These are phyloP conservation scores for Leptinotarsa texana DNA, from an alignment of 1,140 invertebrate genomes.

Conservation along the genomic window DNA sequence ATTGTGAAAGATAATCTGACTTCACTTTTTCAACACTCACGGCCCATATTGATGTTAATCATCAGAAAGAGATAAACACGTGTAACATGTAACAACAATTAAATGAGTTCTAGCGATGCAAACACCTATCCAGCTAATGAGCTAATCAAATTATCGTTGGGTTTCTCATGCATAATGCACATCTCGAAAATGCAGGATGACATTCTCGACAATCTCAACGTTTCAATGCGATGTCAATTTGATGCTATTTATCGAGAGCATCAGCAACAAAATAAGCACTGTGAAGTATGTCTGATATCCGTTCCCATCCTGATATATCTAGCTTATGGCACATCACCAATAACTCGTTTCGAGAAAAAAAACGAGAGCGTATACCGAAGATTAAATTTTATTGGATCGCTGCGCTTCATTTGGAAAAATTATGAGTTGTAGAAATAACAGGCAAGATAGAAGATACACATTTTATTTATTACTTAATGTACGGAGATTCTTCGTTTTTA, in stretches of 20 bases:
- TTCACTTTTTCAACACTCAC: too few species aligned
- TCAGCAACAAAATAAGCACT: conserved; percentile 25
- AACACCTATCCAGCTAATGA: too few species aligned
- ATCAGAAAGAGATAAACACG: too few species aligned
- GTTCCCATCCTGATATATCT: conserved; percentile 40
- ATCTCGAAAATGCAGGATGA: not conserved
- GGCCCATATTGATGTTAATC: too few species aligned
- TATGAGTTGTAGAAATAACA: conserved; percentile 22
- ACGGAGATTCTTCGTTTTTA: conserved; percentile 2
- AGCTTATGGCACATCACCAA: conserved; percentile 29
- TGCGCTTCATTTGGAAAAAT: conserved; percentile 16
- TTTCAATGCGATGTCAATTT: not conserved
- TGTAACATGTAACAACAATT: too few species aligned
- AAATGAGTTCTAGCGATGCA: too few species aligned
- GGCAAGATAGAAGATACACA: not conserved
- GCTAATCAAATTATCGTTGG: not conserved
- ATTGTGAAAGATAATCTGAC: too few species aligned
- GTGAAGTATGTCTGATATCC: conserved; percentile 40
- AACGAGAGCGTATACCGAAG: conserved; percentile 19
- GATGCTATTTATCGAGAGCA: conserved; percentile 12
- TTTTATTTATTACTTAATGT: conserved; percentile 23
- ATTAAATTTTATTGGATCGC: conserved; percentile 24
- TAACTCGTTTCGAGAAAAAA: conserved; percentile 31
- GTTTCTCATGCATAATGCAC: not conserved
- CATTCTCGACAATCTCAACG: not conserved